Evolutionary conservation across 2,888 invertebrate species (phyloP), one percentile per base, ranked within the genome.

Genomic region (Myathropa florea): DNA sequence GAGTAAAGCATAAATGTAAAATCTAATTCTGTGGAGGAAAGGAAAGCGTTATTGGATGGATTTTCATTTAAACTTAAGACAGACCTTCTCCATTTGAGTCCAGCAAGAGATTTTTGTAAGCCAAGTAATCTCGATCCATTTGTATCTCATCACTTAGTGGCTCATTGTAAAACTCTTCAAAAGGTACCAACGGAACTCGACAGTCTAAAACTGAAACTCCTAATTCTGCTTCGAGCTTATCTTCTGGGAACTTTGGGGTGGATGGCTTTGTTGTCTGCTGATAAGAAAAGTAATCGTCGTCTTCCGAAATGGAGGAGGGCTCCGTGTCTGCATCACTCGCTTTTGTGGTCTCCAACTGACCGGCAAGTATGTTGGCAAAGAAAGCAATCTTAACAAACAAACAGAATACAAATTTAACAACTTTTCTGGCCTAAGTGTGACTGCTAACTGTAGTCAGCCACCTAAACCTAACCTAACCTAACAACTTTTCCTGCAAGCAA

Each of bases 91-190:
- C 88, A 65, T 83, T 88, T 0, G 91, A 90, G 83, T 92, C 92
- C 82, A 92, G 88, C 23, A 91, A 90, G 12, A 91, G 95, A 89
- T 95, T 96, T 93, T 97, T 97, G 92, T 96, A 98, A 92, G 97
- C 96, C 65, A 97, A 96, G 93, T 97, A 98, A 93, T 98, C 98
- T 91, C 96, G 95, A 92, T 98, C 97, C 96, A 98, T 98, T 94
- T 98, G 97, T 87, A 98, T 96, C 77, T 95, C 95, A 92, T 98
- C 98, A 93, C 98, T 98, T 65, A 98, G 94, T 0, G 97, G 96
- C 92, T 98, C 98, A 92, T 98, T 98, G 93, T 98, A 97, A 93
- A 98, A 98, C 90, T 98, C 98, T 88, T 96, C 95, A 90, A 96
- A 97, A 77, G 97, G 95, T 91, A 98, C 94, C 90, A 95, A 94